Evolutionary conservation across 2,113 vertebrate species (phyloP).

Genomic region (Bambusicola thoracicus): DNA sequence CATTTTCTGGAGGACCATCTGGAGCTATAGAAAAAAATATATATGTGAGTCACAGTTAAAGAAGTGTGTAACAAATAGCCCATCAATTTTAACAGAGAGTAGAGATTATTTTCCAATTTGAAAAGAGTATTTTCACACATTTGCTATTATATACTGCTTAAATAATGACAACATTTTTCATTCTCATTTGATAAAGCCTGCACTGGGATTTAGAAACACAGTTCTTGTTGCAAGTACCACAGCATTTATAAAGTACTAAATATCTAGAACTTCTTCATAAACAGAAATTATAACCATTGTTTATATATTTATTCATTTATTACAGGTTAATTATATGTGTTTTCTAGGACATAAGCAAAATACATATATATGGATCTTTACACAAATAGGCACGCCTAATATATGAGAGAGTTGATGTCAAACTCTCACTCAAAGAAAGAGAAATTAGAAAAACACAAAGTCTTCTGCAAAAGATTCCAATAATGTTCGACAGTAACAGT

Average conservation of each 20-base stretch:
- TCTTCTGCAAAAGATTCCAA: neutral
- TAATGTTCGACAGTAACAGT: neutral
- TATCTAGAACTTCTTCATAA: neutral
- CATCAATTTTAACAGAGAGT: neutral
- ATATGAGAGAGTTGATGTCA: neutral
- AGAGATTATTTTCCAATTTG: neutral
- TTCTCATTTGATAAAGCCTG: neutral
- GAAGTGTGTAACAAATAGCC: neutral
- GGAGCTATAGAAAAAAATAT: slow-evolving; percentile 79
- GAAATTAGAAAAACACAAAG: neutral
- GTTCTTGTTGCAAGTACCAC: neutral
- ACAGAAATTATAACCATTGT: neutral
- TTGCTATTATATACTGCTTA: neutral
- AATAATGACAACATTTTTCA: neutral
- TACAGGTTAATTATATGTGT: neutral
- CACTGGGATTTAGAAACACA: neutral
- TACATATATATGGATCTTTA: neutral
- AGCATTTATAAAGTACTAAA: neutral
- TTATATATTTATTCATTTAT: neutral
- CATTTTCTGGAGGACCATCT: slow-evolving; percentile 86
- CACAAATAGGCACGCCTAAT: neutral
- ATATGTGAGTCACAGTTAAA: neutral
- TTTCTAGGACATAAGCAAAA: neutral
- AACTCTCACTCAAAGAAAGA: neutral
- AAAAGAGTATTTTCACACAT: neutral